Percentiles rank a stretch among this genome's conserved stretches.
These are phyloP conservation scores for Acanthochromis polyacanthus DNA, from an alignment of 2,113 vertebrate species.

Conservation along the genomic window DNA sequence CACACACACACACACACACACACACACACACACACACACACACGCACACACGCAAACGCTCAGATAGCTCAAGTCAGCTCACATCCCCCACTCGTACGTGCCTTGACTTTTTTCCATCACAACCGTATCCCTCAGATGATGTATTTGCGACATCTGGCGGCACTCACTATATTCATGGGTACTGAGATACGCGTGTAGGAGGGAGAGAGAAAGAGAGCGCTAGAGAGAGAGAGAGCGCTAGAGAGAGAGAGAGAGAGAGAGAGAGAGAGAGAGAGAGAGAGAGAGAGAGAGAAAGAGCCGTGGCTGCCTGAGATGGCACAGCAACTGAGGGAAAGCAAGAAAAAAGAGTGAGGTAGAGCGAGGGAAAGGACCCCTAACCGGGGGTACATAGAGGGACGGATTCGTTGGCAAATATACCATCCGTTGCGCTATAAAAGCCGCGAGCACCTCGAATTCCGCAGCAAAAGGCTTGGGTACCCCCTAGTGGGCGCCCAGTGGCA, in stretches of 20 bases:
- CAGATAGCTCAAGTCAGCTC: slow-evolving; percentile 76
- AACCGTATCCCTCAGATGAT: slow-evolving; percentile 89
- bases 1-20: slow-evolving; percentile 69
- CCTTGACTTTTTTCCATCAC: slow-evolving; percentile 88
- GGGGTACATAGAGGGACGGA: slow-evolving; percentile 51
- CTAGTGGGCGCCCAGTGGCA: slow-evolving; percentile 94
- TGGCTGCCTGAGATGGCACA: slow-evolving; percentile 50
- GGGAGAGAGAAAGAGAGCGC: slow-evolving; percentile 32
- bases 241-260: slow-evolving; percentile 20
- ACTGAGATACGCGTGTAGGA: slow-evolving; percentile 60
- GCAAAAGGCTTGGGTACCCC: slow-evolving; percentile 95
- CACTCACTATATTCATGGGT: slow-evolving; percentile 85
- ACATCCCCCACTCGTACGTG: slow-evolving; percentile 86
- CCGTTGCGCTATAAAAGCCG: slow-evolving; percentile 82
- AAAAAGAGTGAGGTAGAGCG: slow-evolving; percentile 39
- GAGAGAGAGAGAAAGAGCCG: slow-evolving; percentile 33
- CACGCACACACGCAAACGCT: slow-evolving; percentile 72
- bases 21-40: slow-evolving; percentile 63
- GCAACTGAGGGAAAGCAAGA: slow-evolving; percentile 40
- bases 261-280: slow-evolving; percentile 22
- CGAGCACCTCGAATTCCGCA: slow-evolving; percentile 85
- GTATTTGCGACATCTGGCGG: slow-evolving; percentile 99
- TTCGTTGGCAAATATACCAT: slow-evolving; percentile 54
- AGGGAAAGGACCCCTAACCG: slow-evolving; percentile 55
- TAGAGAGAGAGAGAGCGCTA: slow-evolving; percentile 17